phyloP scores from a whole-genome alignment of 2,888 invertebrate genomes.

The Uropetala carovei region DNA sequence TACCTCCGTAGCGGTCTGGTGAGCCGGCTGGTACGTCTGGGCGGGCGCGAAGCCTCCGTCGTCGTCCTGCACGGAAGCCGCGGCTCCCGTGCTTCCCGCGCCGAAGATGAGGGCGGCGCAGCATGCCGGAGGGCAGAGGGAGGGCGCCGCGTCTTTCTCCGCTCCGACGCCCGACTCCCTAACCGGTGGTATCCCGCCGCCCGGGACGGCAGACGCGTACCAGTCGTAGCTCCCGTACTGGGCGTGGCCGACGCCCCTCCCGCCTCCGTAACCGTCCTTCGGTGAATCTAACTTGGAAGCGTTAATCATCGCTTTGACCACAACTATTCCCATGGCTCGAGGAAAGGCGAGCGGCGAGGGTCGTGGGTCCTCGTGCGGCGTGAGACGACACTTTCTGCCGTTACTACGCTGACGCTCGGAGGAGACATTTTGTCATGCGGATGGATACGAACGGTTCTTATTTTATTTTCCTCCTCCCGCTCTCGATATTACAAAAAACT shows the following conservation, averaged over 20 bases:
- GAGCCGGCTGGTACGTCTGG: slow-evolving; percentile 29
- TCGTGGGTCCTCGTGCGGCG: background rate
- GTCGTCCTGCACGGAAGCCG: slow-evolving; percentile 65
- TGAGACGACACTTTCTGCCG: background rate
- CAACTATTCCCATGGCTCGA: slow-evolving; percentile 65
- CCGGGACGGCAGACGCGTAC: slow-evolving; percentile 43
- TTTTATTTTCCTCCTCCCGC: no score
- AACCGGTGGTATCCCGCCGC: slow-evolving; percentile 73
- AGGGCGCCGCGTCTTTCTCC: slow-evolving; percentile 64
- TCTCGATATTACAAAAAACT: no score
- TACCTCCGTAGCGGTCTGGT: slow-evolving; percentile 34
- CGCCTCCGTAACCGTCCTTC: slow-evolving; percentile 69
- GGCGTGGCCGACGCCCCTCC: slow-evolving; percentile 76
- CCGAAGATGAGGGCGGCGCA: slow-evolving; percentile 44
- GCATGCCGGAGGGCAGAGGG: slow-evolving; percentile 48
- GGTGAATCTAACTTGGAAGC: slow-evolving; percentile 67
- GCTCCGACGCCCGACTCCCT: slow-evolving; percentile 76
- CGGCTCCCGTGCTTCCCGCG: slow-evolving; percentile 10
- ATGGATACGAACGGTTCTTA: background rate
- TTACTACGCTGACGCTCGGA: background rate
- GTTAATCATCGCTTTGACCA: slow-evolving; percentile 67
- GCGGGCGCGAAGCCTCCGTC: slow-evolving; percentile 66
- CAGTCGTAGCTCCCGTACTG: slow-evolving; percentile 75
- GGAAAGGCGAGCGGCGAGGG: background rate
- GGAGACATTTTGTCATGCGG: background rate